Conservation (phyloP, 2,888 invertebrate genomes). For the Drosophila peninsularis region DNA sequence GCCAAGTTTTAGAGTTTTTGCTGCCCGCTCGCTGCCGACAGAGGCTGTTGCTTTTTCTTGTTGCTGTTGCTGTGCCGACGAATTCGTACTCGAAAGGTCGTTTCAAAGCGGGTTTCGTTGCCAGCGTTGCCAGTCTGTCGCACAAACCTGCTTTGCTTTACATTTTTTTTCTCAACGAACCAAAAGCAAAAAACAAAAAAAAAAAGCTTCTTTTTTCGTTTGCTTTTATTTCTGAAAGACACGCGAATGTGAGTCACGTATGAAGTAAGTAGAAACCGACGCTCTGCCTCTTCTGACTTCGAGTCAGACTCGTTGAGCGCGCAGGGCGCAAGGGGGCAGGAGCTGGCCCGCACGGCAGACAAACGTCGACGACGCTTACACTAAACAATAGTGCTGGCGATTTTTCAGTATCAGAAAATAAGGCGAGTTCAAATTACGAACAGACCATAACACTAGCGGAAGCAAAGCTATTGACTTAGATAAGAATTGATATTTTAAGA, state of each 20-base stretch:
- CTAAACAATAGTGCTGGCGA: conserved; percentile 6
- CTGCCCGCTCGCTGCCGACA: conserved; percentile 35
- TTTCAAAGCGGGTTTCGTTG: conserved; percentile 82
- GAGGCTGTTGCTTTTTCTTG: conserved; percentile 70
- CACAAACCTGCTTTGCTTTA: conserved; percentile 78
- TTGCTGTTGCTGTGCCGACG: conserved; percentile 73
- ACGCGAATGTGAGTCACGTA: conserved; percentile 81
- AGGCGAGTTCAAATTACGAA: not conserved
- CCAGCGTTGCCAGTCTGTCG: conserved; percentile 81
- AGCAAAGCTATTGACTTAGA: not conserved
- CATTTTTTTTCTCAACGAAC: conserved; percentile 67
- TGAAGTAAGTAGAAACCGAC: conserved; percentile 77
- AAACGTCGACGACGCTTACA: conserved; percentile 42
- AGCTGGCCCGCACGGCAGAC: conserved; percentile 36
- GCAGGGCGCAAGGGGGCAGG: conserved; percentile 13
- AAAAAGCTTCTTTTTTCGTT: conserved; percentile 62
- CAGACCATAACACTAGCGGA: conserved; percentile 1
- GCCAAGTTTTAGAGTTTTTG: conserved; percentile 72
- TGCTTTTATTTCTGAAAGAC: conserved; percentile 76
- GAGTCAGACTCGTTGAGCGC: conserved; percentile 36
- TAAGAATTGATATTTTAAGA: not conserved
- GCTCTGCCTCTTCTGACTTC: conserved; percentile 43
- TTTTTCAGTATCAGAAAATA: not conserved
- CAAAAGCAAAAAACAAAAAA: conserved; percentile 48
- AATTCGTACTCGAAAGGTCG: conserved; percentile 84